Evolutionary conservation across 2,888 invertebrate genomes (phyloP).

Genomic region (Aspidiotus destructor): DNA sequence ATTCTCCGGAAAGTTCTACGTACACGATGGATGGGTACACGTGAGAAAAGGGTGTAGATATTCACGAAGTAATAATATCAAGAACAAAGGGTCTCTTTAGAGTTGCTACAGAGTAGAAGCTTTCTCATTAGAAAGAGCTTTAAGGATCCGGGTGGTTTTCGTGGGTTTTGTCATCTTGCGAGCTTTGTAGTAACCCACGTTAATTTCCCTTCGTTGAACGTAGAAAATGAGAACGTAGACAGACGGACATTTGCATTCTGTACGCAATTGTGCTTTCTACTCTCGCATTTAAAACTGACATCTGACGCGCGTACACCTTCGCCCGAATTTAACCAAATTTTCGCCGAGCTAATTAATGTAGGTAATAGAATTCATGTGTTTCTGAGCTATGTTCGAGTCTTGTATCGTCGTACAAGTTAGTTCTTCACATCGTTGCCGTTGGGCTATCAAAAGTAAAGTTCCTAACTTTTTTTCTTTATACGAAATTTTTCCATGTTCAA

Average conservation of each 20-base stretch:
- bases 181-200: constrained; percentile 28
- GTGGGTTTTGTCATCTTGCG: constrained; percentile 31
- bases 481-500: no score
- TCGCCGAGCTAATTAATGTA: constrained; percentile 29
- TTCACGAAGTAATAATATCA: constrained; percentile 31
- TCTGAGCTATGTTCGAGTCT: no score
- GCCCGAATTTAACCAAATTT: not conserved
- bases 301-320: constrained; percentile 15
- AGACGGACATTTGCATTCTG: not conserved
- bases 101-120: constrained; percentile 26
- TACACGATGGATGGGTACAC: constrained; percentile 10
- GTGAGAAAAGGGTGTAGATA: constrained; percentile 26
- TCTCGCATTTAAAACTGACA: constrained; percentile 26
- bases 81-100: constrained; percentile 31
- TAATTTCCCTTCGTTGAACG: constrained; percentile 29
- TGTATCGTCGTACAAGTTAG: no score
- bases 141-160: constrained; percentile 31
- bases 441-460: no score
- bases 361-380: constrained; percentile 6
- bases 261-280: not conserved
- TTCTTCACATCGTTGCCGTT: no score
- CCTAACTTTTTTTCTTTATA: no score
- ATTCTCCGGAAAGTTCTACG: not conserved
- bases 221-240: constrained; percentile 1
- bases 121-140: constrained; percentile 32